Base-by-base conservation (phyloP, 2,113 vertebrate genomes). In the Meles meles region DNA sequence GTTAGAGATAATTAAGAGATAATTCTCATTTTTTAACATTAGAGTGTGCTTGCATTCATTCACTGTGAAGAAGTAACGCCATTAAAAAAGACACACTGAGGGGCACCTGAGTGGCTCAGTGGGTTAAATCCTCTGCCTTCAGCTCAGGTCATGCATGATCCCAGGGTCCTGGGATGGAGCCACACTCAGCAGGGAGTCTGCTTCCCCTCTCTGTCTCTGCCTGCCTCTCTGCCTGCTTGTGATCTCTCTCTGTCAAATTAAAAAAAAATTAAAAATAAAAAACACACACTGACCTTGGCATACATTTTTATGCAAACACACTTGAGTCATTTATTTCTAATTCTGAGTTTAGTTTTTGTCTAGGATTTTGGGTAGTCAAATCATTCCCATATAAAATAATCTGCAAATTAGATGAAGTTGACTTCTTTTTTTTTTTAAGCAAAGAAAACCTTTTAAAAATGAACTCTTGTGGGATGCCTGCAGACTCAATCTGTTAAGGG, bases 261-360 rank as follows among this genome's bases (percentile, higher is more conserved):
- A 52, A 52, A 52, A 52, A 52, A 52, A 6, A 52, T n/a, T n/a
- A 52, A 52, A 52, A 17, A 17, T 23, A 3, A 55, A 55, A 57
- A 21, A 21, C 18, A 57, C 55, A 59, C 21, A 49, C 44, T 90
- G 57, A 12, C 23, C 79, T 96, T 95, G 74, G 8, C 92, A 67
- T 72, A 57, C 44, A 25, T 74, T 49, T 86, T 92, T 77, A 49
- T 55, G 88, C 61, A 87, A 49, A 90, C 44, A 37, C 52, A 80
- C 92, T 74, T 90, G 72, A 89, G 52, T 72, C 80, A 31, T 71
- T 82, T 74, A 83, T 86, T 87, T 79, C 39, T 95, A 95, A 71
- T 89, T 91, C 27, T 55, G 52, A 95, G 79, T 63, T 59, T 21
- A 63, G 20, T 39, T 93, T 96, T 92, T 65, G 8, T 61, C 42